A percentile compares a stretch with the other conserved stretches of the same genome.
These are phyloP conservation scores for Nasonovia ribisnigri DNA, from an alignment of 2,888 invertebrate species.

Conservation along the genomic window DNA sequence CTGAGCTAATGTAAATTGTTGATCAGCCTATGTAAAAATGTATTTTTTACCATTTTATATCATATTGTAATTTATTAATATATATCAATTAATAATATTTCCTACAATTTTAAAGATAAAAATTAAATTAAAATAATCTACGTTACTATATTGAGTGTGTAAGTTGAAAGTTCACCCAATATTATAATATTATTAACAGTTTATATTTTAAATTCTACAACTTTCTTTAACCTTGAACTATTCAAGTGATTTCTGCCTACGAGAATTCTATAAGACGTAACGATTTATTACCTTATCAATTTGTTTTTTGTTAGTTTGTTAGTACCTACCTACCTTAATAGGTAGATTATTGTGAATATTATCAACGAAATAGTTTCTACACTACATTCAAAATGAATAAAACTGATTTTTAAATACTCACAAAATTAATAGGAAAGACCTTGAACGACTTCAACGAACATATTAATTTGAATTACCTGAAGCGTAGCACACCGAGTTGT, in stretches of 20 bases:
- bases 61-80: not conserved
- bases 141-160: not conserved
- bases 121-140: not conserved
- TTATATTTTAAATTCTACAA: not conserved
- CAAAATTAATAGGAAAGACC: not conserved
- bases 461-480: conserved; percentile 74
- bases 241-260: not conserved
- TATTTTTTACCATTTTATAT: not conserved
- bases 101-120: not conserved
- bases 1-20: not conserved
- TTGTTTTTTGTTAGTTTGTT: not conserved
- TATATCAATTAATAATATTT: not conserved
- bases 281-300: not conserved
- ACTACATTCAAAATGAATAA: not conserved
- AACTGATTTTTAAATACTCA: too few species aligned
- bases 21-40: not conserved
- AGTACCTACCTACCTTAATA: not conserved
- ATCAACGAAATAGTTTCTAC: not conserved
- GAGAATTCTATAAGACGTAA: not conserved
- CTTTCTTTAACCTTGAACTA: not conserved
- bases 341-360: too few species aligned
- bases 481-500: conserved; percentile 80
- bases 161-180: not conserved
- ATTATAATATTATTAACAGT: not conserved
- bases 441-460: not conserved